Evolutionary conservation across 2,113 vertebrate species (phyloP), one percentile per base, ranked within the genome.

Genomic region (Zingel zingel): DNA sequence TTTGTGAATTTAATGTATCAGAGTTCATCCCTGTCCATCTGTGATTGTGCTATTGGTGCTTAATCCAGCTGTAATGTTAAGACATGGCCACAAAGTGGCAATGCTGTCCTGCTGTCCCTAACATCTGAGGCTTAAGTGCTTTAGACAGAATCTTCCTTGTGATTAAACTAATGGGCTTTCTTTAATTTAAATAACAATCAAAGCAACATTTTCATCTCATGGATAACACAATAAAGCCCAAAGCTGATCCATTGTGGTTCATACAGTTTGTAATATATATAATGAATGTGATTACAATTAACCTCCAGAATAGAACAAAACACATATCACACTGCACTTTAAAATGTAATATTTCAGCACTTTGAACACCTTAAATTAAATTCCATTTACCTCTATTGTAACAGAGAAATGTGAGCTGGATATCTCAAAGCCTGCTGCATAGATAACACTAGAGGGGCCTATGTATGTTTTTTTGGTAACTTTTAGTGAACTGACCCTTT

Each of bases 51-150:
- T 11, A 2, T 19, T 47, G 1, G 9, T 45, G 2, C 7, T 71
- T 23, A 1, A 64, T 33, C 59, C 4, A 54, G 21, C 23, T 82
- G 91, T 84, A 70, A 84, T 87, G 65, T 50, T 4, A 1, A 36
- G 1, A n/a, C 16, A 33, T 74, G 57, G 15, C 82, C 91, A 86
- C 82, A 53, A 1, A 12, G 69, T 74, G 66, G 68, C 67, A 85
- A 67, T 82, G 68, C 18, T 81, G 58, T 18, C 67, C 21, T 74
- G 39, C 6, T 65, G 19, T 25, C 10, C 9, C 21, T 71, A 8
- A 58, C 19, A 58, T 57, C 10, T 59, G 5, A 54, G n/a, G 9
- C 18, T 45, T 57, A 23, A n/a, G 14, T 0, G 1, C 56, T 57
- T 30, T 0, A 47, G 18, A 16, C 3, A 19, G 2, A 30, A 45